phyloP scores from a whole-genome alignment of 35 echinoderm and acorn worm species.

The Heliocidaris tuberculata region DNA sequence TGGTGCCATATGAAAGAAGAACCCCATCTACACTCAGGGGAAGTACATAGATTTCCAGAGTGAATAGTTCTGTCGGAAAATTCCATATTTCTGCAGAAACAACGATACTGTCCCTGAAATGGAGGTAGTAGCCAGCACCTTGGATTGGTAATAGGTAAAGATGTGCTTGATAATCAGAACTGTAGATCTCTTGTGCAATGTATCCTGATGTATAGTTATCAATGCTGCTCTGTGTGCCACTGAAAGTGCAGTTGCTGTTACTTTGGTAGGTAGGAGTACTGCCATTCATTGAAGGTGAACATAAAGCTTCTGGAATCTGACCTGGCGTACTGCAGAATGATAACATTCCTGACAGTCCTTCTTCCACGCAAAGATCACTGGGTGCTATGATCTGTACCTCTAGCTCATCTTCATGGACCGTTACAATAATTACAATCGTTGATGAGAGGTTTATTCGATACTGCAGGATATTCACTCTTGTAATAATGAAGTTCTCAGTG shows the following conservation, averaged over 20 bases:
- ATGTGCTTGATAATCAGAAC: conserved; percentile 40
- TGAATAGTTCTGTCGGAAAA: conserved; percentile 61
- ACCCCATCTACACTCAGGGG: conserved; percentile 55
- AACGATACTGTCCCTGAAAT: conserved; percentile 66
- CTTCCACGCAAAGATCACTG: conserved; percentile 49
- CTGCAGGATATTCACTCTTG: conserved; percentile 56
- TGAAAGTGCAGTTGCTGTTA: not conserved
- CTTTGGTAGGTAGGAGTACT: not conserved
- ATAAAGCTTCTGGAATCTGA: conserved; percentile 16
- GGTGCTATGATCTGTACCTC: conserved; percentile 56
- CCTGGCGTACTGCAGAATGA: conserved; percentile 68
- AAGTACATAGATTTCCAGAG: conserved; percentile 66
- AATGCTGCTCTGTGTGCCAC: conserved; percentile 49
- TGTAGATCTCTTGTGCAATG: not conserved
- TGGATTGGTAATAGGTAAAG: conserved; percentile 47
- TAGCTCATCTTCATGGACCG: conserved; percentile 55
- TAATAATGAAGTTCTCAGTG: conserved; percentile 45
- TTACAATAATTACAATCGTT: conserved; percentile 54
- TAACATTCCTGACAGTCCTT: conserved; percentile 50
- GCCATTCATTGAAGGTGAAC: conserved; percentile 5
- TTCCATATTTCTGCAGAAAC: conserved; percentile 34
- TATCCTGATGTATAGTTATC: conserved; percentile 64
- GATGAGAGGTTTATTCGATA: conserved; percentile 51
- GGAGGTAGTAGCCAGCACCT: conserved; percentile 63
- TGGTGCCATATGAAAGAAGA: conserved; percentile 67